Evolutionary conservation across 2,888 invertebrate genomes (phyloP), one percentile per base, ranked within the genome.

Genomic region (Polymixis lichenea): DNA sequence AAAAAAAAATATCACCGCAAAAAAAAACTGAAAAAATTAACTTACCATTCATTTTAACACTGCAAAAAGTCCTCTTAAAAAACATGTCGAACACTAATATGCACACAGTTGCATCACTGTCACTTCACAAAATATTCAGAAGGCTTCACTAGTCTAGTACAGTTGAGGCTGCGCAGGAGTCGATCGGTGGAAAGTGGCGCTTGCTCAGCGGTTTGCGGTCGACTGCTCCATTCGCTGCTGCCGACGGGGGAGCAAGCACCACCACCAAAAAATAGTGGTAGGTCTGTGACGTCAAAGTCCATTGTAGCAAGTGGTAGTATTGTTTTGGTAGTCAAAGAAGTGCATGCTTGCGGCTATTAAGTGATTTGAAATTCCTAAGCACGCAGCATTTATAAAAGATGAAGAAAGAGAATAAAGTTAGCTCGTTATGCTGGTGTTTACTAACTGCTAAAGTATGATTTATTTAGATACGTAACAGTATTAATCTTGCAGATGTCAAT

Each of bases 11-110:
- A n/a, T n/a, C 0, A 22, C 32, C 15, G 0, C 1, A 9, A 61
- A 51, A 56, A 19, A n/a, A n/a, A 5, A 19, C 13, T 15, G 8
- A 17, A 58, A 66, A 75, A 61, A 53, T 9, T 22, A 72, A 89
- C 95, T 95, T 88, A 96, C 96, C 95, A 87, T 91, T 92, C 94
- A 95, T 96, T 90, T 90, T 95, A 80, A 92, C 90, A 93, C 92
- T 90, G 90, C 92, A 88, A 90, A 91, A 91, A 92, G 92, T 94
- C 94, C 94, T 88, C 85, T 89, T 83, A 86, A 82, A 79, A 89
- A 90, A 89, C 88, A 90, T 89, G 81, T 82, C 75, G 78, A 90
- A 91, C 92, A 95, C 92, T 91, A 91, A 87, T 90, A 88, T 90
- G 92, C 94, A 94, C 92, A 86, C 78, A 85, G 85, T 91, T 89